Conservation (phyloP, 2,797 vertebrate species). For the Aldrovandia affinis region DNA sequence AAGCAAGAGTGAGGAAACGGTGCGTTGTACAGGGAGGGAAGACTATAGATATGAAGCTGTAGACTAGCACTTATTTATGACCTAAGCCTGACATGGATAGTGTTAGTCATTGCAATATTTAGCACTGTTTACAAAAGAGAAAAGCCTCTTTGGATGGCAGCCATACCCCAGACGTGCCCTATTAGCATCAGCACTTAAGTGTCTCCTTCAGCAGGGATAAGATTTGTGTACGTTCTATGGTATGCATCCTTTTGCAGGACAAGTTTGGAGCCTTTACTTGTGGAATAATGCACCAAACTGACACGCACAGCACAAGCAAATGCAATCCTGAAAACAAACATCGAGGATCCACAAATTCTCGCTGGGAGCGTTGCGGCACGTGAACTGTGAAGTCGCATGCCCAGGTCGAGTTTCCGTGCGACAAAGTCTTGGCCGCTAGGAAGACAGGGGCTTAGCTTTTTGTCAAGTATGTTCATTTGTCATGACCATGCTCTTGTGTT, state of each 20-base stretch:
- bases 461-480: constrained; percentile 10
- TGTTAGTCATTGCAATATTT: constrained; percentile 26
- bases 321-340: neutral
- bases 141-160: constrained; percentile 2
- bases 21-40: neutral
- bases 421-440: neutral
- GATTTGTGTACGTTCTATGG: no score
- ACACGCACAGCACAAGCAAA: neutral
- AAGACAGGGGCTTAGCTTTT: neutral
- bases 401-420: neutral
- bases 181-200: neutral
- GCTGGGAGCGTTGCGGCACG: neutral
- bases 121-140: constrained; percentile 29
- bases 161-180: neutral
- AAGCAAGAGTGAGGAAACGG: neutral
- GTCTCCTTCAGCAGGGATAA: neutral
- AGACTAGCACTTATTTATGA: constrained; percentile 23
- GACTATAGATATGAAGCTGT: neutral
- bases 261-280: no score
- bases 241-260: no score
- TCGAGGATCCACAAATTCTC: neutral
- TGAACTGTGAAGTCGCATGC: neutral
- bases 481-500: neutral
- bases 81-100: constrained; percentile 11
- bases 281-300: neutral